These are phyloP conservation scores for Caenorhabditis sulstoni DNA, from an alignment of 2,888 invertebrate genomes.

Conservation along the genomic window DNA sequence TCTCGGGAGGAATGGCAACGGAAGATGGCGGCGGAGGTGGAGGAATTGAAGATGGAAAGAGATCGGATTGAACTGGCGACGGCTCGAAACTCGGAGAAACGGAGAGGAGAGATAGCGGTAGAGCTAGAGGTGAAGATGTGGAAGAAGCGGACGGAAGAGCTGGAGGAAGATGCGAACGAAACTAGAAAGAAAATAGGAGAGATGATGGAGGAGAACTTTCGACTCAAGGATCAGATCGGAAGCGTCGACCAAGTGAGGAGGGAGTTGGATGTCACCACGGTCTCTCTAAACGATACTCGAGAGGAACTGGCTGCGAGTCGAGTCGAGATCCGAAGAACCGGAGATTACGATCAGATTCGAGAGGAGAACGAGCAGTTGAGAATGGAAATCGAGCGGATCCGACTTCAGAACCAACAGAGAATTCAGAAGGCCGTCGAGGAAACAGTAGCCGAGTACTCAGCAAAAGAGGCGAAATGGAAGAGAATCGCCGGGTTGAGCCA, in stretches of 20 bases:
- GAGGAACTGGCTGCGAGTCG: slow-evolving; percentile 27
- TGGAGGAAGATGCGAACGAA: slow-evolving; percentile 41
- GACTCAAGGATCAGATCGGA: slow-evolving; percentile 34
- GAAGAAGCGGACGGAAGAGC: slow-evolving; percentile 46
- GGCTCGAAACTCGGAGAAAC: slow-evolving; percentile 20
- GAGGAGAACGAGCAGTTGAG: slow-evolving; percentile 56
- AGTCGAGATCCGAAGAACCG: slow-evolving; percentile 42
- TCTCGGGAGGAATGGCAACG: slow-evolving; percentile 50
- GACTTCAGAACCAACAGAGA: slow-evolving; percentile 14
- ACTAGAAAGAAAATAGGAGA: slow-evolving; percentile 47
- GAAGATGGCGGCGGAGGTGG: slow-evolving; percentile 43
- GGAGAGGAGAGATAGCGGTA: slow-evolving; percentile 23
- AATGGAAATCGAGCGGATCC: slow-evolving; percentile 47
- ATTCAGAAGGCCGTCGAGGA: slow-evolving; percentile 33
- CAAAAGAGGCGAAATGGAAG: slow-evolving; percentile 47
- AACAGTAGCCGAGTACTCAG: slow-evolving; percentile 33
- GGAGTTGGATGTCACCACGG: slow-evolving; percentile 39
- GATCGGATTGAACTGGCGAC: slow-evolving; percentile 37
- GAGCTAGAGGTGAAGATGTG: slow-evolving; percentile 50
- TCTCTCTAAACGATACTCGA: slow-evolving; percentile 21
- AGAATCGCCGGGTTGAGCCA: slow-evolving; percentile 30
- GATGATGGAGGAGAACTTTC: slow-evolving; percentile 53
- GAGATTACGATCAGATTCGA: slow-evolving; percentile 50
- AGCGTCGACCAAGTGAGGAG: slow-evolving; percentile 15
- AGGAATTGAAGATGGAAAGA: slow-evolving; percentile 42